Evolutionary conservation across 2,888 invertebrate species (phyloP).

Genomic region (Agrotis exclamationis): DNA sequence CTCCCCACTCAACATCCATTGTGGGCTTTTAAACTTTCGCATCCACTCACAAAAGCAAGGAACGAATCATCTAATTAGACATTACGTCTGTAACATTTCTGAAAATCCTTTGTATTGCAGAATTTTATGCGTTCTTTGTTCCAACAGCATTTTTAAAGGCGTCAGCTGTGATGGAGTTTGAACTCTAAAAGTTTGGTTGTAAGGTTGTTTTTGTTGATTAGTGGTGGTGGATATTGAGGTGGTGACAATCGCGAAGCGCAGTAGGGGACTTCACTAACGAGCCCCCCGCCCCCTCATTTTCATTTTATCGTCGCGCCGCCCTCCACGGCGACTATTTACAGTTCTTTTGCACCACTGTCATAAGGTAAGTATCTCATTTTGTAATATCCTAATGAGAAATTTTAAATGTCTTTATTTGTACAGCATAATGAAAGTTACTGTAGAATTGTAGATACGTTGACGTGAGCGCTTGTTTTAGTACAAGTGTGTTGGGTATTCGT

Average conservation of each 20-base stretch:
- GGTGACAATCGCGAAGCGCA: slow-evolving; percentile 85
- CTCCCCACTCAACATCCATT: slow-evolving; percentile 45
- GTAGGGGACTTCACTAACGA: slow-evolving; percentile 85
- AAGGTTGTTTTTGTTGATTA: slow-evolving; percentile 70
- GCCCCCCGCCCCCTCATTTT: slow-evolving; percentile 84
- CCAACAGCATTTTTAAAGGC: slow-evolving; percentile 79
- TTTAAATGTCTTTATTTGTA: slow-evolving; percentile 61
- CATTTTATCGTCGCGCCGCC: slow-evolving; percentile 83
- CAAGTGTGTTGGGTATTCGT: background rate
- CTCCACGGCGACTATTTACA: slow-evolving; percentile 79
- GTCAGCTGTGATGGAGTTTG: slow-evolving; percentile 58
- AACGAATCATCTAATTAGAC: slow-evolving; percentile 88
- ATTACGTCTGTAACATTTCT: slow-evolving; percentile 87
- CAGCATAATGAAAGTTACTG: slow-evolving; percentile 39
- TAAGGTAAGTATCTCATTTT: slow-evolving; percentile 77
- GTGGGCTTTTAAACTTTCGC: slow-evolving; percentile 57
- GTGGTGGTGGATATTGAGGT: slow-evolving; percentile 79
- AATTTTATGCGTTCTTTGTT: slow-evolving; percentile 88
- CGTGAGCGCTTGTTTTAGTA: slow-evolving; percentile 15
- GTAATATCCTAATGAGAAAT: slow-evolving; percentile 77
- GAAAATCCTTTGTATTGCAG: slow-evolving; percentile 88
- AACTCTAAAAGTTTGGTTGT: slow-evolving; percentile 65
- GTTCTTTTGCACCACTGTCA: slow-evolving; percentile 78
- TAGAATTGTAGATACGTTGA: slow-evolving; percentile 22
- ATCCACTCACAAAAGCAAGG: slow-evolving; percentile 71